A percentile compares a stretch with the other conserved stretches of the same genome.
Conservation (phyloP, 2,888 invertebrate genomes). For the Myathropa florea region DNA sequence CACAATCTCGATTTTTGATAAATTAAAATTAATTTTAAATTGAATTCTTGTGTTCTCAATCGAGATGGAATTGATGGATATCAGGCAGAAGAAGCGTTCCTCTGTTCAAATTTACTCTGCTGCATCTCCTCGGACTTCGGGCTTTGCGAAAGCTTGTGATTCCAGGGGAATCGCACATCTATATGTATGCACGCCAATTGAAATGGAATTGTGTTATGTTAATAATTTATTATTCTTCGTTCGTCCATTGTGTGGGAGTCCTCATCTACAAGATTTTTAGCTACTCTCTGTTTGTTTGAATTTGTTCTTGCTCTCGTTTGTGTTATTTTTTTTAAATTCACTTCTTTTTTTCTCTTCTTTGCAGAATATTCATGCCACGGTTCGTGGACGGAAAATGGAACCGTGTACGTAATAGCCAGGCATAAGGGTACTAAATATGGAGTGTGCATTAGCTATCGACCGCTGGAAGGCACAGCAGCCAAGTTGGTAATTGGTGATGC, state of each 20-base stretch:
- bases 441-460: conserved; percentile 80
- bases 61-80: conserved; percentile 53
- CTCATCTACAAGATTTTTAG: neutral
- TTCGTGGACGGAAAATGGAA: conserved; percentile 93
- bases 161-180: neutral
- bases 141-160: conserved; percentile 7
- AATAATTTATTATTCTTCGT: conserved; percentile 64
- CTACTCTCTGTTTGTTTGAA: conserved; percentile 42
- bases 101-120: conserved; percentile 47
- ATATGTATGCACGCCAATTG: conserved; percentile 24
- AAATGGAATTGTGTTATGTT: conserved; percentile 65
- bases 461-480: conserved; percentile 78
- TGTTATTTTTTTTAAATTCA: conserved; percentile 13
- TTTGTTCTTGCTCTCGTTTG: conserved; percentile 7
- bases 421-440: conserved; percentile 80
- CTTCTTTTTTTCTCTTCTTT: conserved; percentile 27
- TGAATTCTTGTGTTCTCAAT: conserved; percentile 62
- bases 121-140: conserved; percentile 12
- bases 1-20: conserved; percentile 53
- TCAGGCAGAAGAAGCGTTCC: conserved; percentile 20
- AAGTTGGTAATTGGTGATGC: conserved; percentile 80
- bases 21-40: conserved; percentile 69
- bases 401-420: conserved; percentile 88
- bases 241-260: conserved; percentile 32
- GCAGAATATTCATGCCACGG: conserved; percentile 94